Evolutionary conservation across 2,113 vertebrate species (phyloP).

Genomic region (Scophthalmus maximus): DNA sequence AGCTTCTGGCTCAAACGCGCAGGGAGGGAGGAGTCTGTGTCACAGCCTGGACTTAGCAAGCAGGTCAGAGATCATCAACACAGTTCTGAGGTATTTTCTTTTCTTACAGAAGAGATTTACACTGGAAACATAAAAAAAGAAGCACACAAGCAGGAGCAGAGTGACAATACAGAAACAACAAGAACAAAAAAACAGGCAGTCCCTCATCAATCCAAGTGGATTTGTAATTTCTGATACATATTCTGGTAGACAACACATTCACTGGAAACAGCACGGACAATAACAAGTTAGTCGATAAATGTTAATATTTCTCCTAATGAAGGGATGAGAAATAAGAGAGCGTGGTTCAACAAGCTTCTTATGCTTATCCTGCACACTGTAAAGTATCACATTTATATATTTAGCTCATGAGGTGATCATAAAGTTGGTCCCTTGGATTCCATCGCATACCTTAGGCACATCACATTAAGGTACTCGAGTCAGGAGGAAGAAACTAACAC

Average conservation of each 20-base stretch:
- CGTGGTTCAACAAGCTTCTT: constrained; percentile 62
- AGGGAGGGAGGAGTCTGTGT: constrained; percentile 68
- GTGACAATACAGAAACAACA: constrained; percentile 50
- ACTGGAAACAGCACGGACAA: constrained; percentile 70
- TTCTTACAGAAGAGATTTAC: constrained; percentile 78
- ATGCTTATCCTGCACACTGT: constrained; percentile 66
- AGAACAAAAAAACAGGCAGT: constrained; percentile 67
- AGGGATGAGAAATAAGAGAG: constrained; percentile 59
- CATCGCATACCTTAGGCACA: constrained; percentile 57
- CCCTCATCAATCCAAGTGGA: constrained; percentile 76
- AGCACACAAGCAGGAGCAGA: constrained; percentile 64
- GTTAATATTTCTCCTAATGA: constrained; percentile 43
- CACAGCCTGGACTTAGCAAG: constrained; percentile 72
- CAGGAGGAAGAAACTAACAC: constrained; percentile 48
- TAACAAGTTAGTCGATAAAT: constrained; percentile 45
- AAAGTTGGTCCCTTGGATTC: constrained; percentile 81
- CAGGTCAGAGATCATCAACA: constrained; percentile 73
- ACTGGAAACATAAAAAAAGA: constrained; percentile 56
- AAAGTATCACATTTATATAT: constrained; percentile 63
- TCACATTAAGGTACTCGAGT: constrained; percentile 60
- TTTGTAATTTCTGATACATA: constrained; percentile 63
- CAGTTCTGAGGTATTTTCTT: constrained; percentile 86
- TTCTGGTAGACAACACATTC: constrained; percentile 69
- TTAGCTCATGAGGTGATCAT: constrained; percentile 82
- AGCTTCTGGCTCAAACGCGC: constrained; percentile 61